These are phyloP conservation scores for Drosophila repleta DNA, from an alignment of 1,140 invertebrate genomes.

Conservation along the genomic window DNA sequence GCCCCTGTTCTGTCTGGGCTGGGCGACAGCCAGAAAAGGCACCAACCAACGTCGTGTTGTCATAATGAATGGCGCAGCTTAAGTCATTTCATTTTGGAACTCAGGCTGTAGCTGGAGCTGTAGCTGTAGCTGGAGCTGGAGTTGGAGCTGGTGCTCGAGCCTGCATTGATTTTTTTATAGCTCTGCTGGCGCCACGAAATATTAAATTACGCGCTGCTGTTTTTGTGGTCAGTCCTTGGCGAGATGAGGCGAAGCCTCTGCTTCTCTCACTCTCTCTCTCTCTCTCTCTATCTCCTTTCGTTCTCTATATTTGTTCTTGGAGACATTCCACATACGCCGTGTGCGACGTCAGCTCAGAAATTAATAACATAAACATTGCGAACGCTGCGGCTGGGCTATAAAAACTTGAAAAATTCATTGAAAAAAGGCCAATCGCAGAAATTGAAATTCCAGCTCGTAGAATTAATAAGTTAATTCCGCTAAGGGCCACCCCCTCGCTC, in stretches of 20 bases:
- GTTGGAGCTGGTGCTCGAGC: conserved; percentile 20
- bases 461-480: conserved; percentile 78
- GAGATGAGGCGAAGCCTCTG: neutral
- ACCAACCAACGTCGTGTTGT: conserved; percentile 74
- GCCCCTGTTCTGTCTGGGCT: conserved; percentile 5
- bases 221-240: conserved; percentile 32
- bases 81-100: conserved; percentile 81
- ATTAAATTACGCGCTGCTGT: conserved; percentile 83
- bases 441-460: conserved; percentile 64
- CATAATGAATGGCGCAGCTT: conserved; percentile 84
- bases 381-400: conserved; percentile 40
- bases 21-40: conserved; percentile 12
- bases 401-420: conserved; percentile 55
- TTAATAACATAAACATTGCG: conserved; percentile 70
- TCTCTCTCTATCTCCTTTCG: neutral
- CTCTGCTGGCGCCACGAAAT: conserved; percentile 83
- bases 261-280: conserved; percentile 34
- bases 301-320: neutral
- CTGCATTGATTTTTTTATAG: conserved; percentile 70
- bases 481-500: conserved; percentile 27
- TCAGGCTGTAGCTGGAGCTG: conserved; percentile 39
- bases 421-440: conserved; percentile 38
- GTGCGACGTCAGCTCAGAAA: conserved; percentile 48
- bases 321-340: conserved; percentile 70
- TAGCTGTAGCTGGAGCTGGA: conserved; percentile 37